Conservation (phyloP, 1,140 invertebrate species). For the Arctopsyche grandis region DNA sequence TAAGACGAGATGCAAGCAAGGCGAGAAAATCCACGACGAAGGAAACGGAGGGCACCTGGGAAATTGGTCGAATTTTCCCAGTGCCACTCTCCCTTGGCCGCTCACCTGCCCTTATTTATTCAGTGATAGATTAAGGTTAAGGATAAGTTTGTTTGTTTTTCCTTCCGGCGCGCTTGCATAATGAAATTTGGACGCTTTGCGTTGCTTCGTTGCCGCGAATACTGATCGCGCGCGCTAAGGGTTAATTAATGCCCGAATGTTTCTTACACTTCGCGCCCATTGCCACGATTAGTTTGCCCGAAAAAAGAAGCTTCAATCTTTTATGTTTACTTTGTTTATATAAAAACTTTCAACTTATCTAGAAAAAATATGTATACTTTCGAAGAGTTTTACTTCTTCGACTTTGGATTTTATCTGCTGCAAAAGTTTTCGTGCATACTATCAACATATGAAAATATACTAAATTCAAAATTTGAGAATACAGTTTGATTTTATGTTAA, state of each 20-base stretch:
- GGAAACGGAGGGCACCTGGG: constrained; percentile 19
- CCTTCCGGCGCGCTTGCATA: constrained; percentile 14
- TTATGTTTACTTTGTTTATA: too few species aligned
- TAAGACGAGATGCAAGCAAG: constrained; percentile 4
- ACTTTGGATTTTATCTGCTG: too few species aligned
- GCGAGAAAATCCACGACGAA: constrained; percentile 27
- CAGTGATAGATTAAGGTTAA: constrained; percentile 32
- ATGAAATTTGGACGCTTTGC: constrained; percentile 19
- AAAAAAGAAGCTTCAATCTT: too few species aligned
- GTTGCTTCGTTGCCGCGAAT: constrained; percentile 1
- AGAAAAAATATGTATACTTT: too few species aligned
- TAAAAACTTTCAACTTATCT: too few species aligned
- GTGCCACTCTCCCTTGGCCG: too few species aligned
- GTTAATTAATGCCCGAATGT: constrained; percentile 12
- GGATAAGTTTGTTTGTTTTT: constrained; percentile 32
- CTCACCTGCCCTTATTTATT: constrained; percentile 9
- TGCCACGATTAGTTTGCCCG: too few species aligned
- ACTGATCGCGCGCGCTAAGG: constrained; percentile 11
- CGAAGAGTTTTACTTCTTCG: too few species aligned
- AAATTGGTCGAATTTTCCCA: constrained; percentile 17
- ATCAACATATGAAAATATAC: too few species aligned
- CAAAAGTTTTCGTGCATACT: too few species aligned
- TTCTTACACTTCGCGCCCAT: neutral
- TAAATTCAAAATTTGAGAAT: too few species aligned
- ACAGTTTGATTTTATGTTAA: too few species aligned